Conservation (phyloP, 2,113 vertebrate genomes). For the Platysternon megacephalum region DNA sequence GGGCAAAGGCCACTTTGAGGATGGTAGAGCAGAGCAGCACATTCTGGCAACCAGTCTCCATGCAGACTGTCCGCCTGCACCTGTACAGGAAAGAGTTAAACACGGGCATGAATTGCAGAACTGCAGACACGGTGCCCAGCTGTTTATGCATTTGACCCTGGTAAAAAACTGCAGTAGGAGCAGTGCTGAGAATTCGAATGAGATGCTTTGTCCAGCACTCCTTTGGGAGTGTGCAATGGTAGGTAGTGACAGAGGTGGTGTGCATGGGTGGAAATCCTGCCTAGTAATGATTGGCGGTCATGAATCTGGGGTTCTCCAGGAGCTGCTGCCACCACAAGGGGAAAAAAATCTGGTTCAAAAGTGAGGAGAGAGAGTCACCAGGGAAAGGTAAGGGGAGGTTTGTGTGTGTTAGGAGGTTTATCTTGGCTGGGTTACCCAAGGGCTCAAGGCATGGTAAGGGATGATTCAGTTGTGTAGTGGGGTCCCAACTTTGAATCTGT, state of each 20-base stretch:
- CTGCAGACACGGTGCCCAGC: background rate
- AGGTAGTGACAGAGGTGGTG: accelerated
- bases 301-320: background rate
- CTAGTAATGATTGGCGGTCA: background rate
- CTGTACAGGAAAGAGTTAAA: constrained; percentile 55
- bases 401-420: background rate
- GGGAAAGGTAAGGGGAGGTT: background rate
- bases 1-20: constrained; percentile 83
- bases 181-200: background rate
- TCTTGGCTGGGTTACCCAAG: background rate
- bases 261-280: background rate
- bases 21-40: constrained; percentile 83
- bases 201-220: background rate
- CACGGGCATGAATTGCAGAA: background rate
- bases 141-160: background rate
- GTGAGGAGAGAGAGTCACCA: background rate
- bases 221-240: accelerated
- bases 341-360: background rate
- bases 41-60: constrained; percentile 91
- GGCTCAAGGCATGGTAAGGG: background rate
- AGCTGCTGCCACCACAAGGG: background rate
- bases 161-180: background rate
- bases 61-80: constrained; percentile 81
- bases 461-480: background rate
- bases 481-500: background rate